Conservation (phyloP, 2,888 invertebrate species). For the Phlogophora meticulosa region DNA sequence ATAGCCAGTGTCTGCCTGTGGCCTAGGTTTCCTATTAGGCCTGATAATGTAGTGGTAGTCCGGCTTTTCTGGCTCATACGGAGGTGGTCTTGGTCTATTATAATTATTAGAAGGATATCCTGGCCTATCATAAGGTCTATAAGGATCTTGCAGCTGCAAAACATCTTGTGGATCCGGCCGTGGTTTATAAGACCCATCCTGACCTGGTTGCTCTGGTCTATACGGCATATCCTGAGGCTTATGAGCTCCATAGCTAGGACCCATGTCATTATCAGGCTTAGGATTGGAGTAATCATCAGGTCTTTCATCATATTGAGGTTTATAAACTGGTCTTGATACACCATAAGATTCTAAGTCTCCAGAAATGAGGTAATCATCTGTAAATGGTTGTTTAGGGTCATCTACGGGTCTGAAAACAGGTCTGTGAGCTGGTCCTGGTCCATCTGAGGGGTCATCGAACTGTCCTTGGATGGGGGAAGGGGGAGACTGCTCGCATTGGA, state of each 20-base stretch:
- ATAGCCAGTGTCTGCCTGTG: constrained; percentile 58
- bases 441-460: constrained; percentile 74
- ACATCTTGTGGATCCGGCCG: constrained; percentile 78
- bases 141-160: constrained; percentile 76
- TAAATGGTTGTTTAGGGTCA: constrained; percentile 77
- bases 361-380: constrained; percentile 75
- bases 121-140: constrained; percentile 63
- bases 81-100: constrained; percentile 61
- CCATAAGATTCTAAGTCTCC: constrained; percentile 71
- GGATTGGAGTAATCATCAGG: constrained; percentile 80
- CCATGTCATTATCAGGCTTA: constrained; percentile 77
- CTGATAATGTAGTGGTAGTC: constrained; percentile 81
- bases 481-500: constrained; percentile 85
- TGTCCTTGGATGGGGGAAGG: constrained; percentile 81
- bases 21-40: constrained; percentile 81
- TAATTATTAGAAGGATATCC: constrained; percentile 65
- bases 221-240: constrained; percentile 82
- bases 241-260: constrained; percentile 82
- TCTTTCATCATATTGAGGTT: constrained; percentile 73
- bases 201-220: constrained; percentile 68
- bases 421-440: constrained; percentile 68
- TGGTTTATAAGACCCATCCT: constrained; percentile 52
- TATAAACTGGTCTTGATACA: constrained; percentile 65
- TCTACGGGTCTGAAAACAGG: constrained; percentile 83
- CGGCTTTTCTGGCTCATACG: constrained; percentile 78